These are phyloP conservation scores for Hymenochirus boettgeri DNA, from an alignment of 2,113 vertebrate species.

Conservation along the genomic window DNA sequence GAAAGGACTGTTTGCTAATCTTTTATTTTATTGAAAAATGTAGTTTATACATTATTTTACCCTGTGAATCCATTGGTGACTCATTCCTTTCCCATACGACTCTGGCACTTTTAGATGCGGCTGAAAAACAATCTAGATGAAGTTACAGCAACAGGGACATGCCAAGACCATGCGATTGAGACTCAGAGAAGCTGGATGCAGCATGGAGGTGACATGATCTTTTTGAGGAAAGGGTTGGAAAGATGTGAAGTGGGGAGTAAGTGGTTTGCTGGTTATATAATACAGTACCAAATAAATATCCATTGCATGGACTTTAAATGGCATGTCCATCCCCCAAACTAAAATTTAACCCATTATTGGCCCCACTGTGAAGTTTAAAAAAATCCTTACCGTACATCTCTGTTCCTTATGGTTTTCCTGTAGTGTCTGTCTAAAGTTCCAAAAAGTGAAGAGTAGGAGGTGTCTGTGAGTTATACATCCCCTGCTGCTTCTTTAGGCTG, in stretches of 20 bases:
- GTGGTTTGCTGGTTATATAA: constrained; percentile 37
- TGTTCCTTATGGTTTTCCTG: too few relatives aligned
- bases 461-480: too few relatives aligned
- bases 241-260: constrained; percentile 38
- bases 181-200: constrained; percentile 40
- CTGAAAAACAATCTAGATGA: constrained; percentile 43
- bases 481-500: too few relatives aligned
- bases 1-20: too few relatives aligned
- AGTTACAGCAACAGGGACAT: constrained; percentile 40
- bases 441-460: too few relatives aligned
- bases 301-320: neutral
- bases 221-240: constrained; percentile 41
- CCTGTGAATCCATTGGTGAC: constrained; percentile 24
- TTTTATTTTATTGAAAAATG: neutral
- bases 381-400: too few relatives aligned
- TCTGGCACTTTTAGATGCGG: constrained; percentile 43
- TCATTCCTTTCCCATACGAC: constrained; percentile 33
- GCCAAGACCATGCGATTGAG: constrained; percentile 41
- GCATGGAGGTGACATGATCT: constrained; percentile 43
- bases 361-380: too few relatives aligned
- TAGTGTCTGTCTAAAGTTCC: too few relatives aligned
- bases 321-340: too few relatives aligned
- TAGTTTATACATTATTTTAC: constrained; percentile 9
- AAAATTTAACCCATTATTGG: too few relatives aligned
- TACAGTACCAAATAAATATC: neutral